phyloP scores from a whole-genome alignment of 2,797 vertebrate genomes.

The Manis pentadactyla region DNA sequence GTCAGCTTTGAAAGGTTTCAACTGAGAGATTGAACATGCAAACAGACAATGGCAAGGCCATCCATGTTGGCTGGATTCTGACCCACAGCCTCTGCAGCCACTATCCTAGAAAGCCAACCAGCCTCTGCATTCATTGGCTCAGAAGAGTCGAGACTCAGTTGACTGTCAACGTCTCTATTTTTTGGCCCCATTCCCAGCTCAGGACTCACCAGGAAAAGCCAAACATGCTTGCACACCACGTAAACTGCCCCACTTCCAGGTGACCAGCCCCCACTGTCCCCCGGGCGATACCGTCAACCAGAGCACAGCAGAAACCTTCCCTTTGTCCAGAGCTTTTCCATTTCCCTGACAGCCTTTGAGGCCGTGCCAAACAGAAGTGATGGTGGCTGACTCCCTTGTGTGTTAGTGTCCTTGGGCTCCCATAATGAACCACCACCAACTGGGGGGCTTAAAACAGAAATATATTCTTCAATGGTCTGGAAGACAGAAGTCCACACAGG shows the following conservation, averaged over 20 bases:
- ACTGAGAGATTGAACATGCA: not conserved
- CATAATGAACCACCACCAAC: not conserved
- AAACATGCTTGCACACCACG: not conserved
- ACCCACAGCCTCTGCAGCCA: not conserved
- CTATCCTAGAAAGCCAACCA: not conserved
- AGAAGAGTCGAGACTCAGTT: not conserved
- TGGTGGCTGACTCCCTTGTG: not conserved
- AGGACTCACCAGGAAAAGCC: not conserved
- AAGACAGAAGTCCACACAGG: not conserved
- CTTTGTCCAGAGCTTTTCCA: not conserved
- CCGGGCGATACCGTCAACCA: not conserved
- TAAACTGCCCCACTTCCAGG: not conserved
- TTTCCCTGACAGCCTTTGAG: not conserved
- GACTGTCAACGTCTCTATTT: not conserved
- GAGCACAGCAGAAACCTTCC: not conserved
- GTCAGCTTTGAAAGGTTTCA: not conserved
- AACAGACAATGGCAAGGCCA: not conserved
- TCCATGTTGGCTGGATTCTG: not conserved
- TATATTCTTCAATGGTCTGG: not conserved
- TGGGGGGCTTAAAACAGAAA: not conserved
- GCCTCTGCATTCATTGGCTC: not conserved
- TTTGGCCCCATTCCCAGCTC: not conserved
- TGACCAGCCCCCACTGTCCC: not conserved
- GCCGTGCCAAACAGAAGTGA: not conserved
- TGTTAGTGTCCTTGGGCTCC: not conserved